Conservation (phyloP, 1,140 invertebrate species). For the Trichonephila inaurata region DNA sequence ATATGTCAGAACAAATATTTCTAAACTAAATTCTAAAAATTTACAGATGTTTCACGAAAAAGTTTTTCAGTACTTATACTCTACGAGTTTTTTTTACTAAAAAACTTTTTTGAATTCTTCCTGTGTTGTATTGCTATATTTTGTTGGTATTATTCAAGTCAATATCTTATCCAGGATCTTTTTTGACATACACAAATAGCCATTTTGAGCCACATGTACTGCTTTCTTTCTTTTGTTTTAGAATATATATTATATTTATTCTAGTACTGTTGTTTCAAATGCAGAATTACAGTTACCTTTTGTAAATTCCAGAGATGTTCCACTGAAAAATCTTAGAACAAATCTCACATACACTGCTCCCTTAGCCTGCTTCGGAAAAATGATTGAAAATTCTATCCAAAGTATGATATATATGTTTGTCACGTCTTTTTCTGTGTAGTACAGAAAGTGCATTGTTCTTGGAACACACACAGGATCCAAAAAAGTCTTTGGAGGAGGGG, state of each 20-base stretch:
- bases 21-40: no score
- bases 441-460: not conserved
- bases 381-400: constrained; percentile 9
- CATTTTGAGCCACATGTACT: not conserved
- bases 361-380: not conserved
- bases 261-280: not conserved
- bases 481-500: not conserved
- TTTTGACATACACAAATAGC: not conserved
- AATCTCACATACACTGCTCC: not conserved
- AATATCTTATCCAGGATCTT: no score
- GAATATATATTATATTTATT: not conserved
- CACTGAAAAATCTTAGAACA: not conserved
- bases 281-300: not conserved
- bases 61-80: no score
- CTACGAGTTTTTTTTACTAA: no score
- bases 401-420: not conserved
- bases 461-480: not conserved
- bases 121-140: no score
- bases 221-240: not conserved
- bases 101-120: no score
- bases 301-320: constrained; percentile 2
- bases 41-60: no score
- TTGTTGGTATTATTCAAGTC: no score
- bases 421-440: not conserved
- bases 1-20: no score